Conservation (phyloP, 2,888 invertebrate species). For the Halocaridina rubra region DNA sequence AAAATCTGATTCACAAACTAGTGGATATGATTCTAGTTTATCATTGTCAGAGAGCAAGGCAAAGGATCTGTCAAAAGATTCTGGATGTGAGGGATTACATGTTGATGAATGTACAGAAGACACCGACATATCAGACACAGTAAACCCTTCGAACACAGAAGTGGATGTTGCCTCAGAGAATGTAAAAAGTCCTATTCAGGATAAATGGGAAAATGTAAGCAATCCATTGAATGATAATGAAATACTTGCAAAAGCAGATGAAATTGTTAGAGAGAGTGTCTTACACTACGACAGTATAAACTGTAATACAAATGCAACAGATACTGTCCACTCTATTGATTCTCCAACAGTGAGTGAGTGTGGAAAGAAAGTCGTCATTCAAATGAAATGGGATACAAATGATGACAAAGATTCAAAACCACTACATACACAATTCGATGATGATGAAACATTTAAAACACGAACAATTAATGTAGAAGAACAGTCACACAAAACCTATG, state of each 20-base stretch:
- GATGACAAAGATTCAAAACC: too few species aligned
- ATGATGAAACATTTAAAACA: too few species aligned
- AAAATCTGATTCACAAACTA: conserved; percentile 46
- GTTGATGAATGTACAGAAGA: neutral
- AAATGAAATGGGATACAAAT: conserved; percentile 1
- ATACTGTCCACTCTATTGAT: too few species aligned
- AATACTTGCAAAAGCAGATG: neutral
- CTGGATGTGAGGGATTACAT: neutral
- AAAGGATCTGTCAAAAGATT: neutral
- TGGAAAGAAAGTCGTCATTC: conserved; percentile 19
- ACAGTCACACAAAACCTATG: too few species aligned
- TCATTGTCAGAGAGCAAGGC: conserved; percentile 17
- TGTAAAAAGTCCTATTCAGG: neutral
- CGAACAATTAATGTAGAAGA: too few species aligned
- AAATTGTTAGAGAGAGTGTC: too few species aligned
- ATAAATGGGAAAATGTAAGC: neutral
- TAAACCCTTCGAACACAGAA: neutral
- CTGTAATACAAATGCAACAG: too few species aligned
- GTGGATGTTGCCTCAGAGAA: neutral
- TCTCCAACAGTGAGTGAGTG: too few species aligned
- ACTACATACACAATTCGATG: too few species aligned
- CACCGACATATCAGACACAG: neutral
- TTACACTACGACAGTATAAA: too few species aligned
- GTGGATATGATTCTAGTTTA: conserved; percentile 43
- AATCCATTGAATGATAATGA: neutral